These are phyloP conservation scores for Eulemur albifrons DNA, from an alignment of 2,797 vertebrate species.

Conservation along the genomic window DNA sequence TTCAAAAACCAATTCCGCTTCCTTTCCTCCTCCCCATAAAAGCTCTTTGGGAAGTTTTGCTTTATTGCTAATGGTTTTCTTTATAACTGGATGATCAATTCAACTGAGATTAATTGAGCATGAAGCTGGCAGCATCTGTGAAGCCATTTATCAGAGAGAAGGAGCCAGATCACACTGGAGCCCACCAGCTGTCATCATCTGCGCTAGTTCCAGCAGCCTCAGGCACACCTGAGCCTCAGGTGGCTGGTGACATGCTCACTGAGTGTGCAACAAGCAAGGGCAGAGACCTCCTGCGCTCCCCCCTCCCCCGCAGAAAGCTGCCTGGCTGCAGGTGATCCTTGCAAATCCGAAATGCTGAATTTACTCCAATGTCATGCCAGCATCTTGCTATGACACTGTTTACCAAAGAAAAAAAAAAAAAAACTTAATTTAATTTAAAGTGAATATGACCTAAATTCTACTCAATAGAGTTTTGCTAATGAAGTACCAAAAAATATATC, in stretches of 20 bases:
- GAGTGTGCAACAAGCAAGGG: no score
- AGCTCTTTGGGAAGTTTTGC: conserved; percentile 79
- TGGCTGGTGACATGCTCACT: fast-evolving
- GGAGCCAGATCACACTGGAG: background rate
- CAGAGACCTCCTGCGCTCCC: fast-evolving
- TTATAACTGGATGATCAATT: conserved; percentile 79
- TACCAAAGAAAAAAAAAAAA: background rate
- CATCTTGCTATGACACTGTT: background rate
- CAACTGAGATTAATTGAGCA: conserved; percentile 78
- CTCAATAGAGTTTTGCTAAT: background rate
- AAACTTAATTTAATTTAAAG: background rate
- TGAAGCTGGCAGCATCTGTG: conserved; percentile 78
- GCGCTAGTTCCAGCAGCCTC: background rate
- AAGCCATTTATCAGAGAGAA: conserved; percentile 71
- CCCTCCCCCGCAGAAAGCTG: background rate
- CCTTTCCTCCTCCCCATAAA: conserved; percentile 49
- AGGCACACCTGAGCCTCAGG: conserved; percentile 48
- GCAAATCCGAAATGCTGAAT: background rate
- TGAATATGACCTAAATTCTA: background rate
- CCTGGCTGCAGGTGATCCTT: background rate
- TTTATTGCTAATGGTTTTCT: conserved; percentile 76
- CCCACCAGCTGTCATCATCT: conserved; percentile 25
- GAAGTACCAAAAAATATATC: background rate
- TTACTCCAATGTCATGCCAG: background rate
- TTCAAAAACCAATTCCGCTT: conserved; percentile 69